Percentiles rank a stretch among this genome's conserved stretches.
Evolutionary conservation across 2,888 invertebrate genomes (phyloP).

Genomic region (Serripes groenlandicus): DNA sequence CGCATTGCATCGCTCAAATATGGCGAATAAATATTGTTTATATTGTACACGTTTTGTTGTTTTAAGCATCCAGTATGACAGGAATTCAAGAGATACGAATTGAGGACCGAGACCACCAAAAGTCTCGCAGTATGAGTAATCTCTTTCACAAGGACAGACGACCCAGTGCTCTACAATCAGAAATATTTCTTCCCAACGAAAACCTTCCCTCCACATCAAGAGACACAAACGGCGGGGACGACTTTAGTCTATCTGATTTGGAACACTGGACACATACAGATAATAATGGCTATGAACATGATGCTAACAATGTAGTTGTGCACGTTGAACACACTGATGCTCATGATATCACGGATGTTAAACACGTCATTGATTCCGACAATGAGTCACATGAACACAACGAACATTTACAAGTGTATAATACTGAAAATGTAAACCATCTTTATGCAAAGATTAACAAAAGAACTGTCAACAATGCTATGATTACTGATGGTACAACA

Average conservation of each 20-base stretch:
- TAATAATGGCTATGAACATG: conserved; percentile 45
- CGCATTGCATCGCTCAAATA: too few relatives aligned
- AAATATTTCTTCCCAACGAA: conserved; percentile 70
- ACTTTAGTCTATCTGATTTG: conserved; percentile 55
- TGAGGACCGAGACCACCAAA: conserved; percentile 25
- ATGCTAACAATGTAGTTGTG: conserved; percentile 9
- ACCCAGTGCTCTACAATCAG: conserved; percentile 62
- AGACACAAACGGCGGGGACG: conserved; percentile 30
- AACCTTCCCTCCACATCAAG: background rate
- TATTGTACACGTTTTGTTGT: background rate
- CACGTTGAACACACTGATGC: conserved; percentile 13
- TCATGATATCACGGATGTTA: conserved; percentile 1
- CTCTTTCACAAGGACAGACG: conserved; percentile 42
- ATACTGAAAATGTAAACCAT: background rate
- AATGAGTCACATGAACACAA: too few relatives aligned
- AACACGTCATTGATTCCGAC: background rate
- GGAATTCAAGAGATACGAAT: conserved; percentile 56
- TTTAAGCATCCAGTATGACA: conserved; percentile 53
- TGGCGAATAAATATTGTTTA: too few relatives aligned
- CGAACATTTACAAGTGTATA: background rate
- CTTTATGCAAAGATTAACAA: conserved; percentile 27
- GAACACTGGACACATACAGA: conserved; percentile 46
- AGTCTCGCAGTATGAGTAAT: conserved; percentile 41
- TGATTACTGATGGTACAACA: background rate
- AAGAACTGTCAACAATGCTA: conserved; percentile 10